Base-by-base conservation (phyloP, 2,113 vertebrate species). In the Fukomys damarensis region DNA sequence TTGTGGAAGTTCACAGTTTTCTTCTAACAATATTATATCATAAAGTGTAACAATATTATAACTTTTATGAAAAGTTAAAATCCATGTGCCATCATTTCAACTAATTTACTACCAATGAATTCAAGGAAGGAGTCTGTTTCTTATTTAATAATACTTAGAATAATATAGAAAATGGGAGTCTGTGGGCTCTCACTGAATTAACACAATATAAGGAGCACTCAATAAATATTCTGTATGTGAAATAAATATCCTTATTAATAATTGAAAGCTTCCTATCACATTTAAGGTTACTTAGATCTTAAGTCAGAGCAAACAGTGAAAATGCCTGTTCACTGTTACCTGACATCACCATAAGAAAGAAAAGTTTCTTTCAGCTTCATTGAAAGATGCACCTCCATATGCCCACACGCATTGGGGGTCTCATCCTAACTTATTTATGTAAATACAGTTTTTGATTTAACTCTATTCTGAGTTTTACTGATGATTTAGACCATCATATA, bases 281-380 rank as follows among this genome's bases (percentile, higher is more conserved):
- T 58, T 16, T 84, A 79, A 43, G 26, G 19, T 56, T 89, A 35
- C 85, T 58, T 20, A 14, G 72, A 52, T 59, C 46, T 79, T 59
- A 83, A 92, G n/a, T 82, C 70, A 61, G 74, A 95, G 70, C 58
- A 81, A 89, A 59, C 17, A 70, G 35, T 85, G 66, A 59, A 86
- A 92, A 59, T 59, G 3, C 16, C 46, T 61, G 22, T 19, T 80
- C 10, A 19, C 56, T 86, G 1, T 68, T 70, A n/a, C 35, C 38
- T 49, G 49, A 59, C n/a, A 59, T 63, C 41, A 5, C 41, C 52
- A 89, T 49, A 91, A 32, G 86, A 83, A 76, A 93, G 92, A 43
- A n/a, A 86, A 93, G 28, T 46, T 77, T 77, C 83, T 95, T 96
- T 84, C 54, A 32, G 52, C 56, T 83, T n/a, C 80, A 46, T 70